Evolutionary conservation across 2,888 invertebrate genomes (phyloP).

Genomic region (Amphipoea oculea): DNA sequence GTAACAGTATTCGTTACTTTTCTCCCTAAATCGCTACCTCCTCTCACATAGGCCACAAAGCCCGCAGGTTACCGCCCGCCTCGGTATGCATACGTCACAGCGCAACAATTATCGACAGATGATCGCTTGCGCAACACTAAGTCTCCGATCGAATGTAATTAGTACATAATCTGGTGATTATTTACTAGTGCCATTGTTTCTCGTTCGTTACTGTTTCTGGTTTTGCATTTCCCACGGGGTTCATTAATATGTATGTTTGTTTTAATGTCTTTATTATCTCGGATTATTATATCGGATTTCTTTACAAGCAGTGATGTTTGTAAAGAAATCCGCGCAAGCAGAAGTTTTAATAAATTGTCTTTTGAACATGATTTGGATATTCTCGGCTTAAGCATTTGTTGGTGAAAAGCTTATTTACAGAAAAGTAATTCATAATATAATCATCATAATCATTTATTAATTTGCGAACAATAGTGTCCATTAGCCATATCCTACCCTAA

Average conservation of each 20-base stretch:
- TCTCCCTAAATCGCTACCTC: conserved; percentile 4
- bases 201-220: conserved; percentile 34
- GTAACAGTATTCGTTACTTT: neutral
- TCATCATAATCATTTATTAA: too few species aligned
- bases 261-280: conserved; percentile 40
- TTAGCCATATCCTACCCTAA: too few species aligned
- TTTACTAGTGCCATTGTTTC: conserved; percentile 29
- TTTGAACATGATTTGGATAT: too few species aligned
- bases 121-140: conserved; percentile 53
- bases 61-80: conserved; percentile 65
- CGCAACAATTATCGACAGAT: conserved; percentile 55
- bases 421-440: too few species aligned
- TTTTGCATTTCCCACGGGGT: conserved; percentile 49
- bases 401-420: too few species aligned
- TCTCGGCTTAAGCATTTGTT: too few species aligned
- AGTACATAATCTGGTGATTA: conserved; percentile 49
- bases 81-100: conserved; percentile 63
- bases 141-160: conserved; percentile 43
- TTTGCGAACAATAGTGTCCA: too few species aligned
- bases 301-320: neutral
- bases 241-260: conserved; percentile 32
- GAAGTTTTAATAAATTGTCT: too few species aligned
- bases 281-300: too few species aligned
- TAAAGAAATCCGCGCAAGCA: too few species aligned
- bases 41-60: neutral